phyloP scores from a whole-genome alignment of 2,113 vertebrate species.

The Thryonomys swinderianus region DNA sequence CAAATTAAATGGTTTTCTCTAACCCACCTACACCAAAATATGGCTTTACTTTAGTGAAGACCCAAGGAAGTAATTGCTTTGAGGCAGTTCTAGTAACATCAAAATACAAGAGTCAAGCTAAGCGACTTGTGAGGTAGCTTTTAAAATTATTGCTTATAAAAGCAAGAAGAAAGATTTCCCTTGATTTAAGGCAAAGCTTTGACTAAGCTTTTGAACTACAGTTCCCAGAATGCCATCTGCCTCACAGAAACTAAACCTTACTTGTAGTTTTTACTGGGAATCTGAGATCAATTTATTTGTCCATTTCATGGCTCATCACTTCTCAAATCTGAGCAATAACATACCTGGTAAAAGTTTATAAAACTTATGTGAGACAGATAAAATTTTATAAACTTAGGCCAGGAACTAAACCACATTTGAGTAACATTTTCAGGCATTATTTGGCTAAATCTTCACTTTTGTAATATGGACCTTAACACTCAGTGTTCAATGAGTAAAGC shows the following conservation, averaged over 20 bases:
- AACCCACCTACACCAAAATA: conserved; percentile 71
- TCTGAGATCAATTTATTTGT: conserved; percentile 43
- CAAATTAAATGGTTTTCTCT: conserved; percentile 77
- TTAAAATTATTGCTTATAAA: conserved; percentile 70
- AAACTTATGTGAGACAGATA: conserved; percentile 8
- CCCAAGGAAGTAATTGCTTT: conserved; percentile 64
- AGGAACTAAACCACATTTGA: not conserved
- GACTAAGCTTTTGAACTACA: conserved; percentile 71
- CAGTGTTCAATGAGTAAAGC: not conserved
- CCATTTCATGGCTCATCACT: not conserved
- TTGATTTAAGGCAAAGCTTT: conserved; percentile 58
- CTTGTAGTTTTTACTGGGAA: conserved; percentile 41
- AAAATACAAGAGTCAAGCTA: conserved; percentile 67
- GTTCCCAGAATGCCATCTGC: conserved; percentile 72
- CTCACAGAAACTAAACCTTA: conserved; percentile 57
- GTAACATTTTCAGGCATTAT: conserved; percentile 2
- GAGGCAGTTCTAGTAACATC: conserved; percentile 73
- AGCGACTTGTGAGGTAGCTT: conserved; percentile 71
- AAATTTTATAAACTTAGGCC: too few species aligned
- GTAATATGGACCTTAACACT: not conserved
- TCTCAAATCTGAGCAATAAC: not conserved
- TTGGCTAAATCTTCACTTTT: not conserved
- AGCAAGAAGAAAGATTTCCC: conserved; percentile 71
- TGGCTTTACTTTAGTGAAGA: conserved; percentile 69
- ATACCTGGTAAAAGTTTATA: not conserved